phyloP scores from a whole-genome alignment of 2,113 vertebrate genomes.

The Microcebus lehilahytsara region DNA sequence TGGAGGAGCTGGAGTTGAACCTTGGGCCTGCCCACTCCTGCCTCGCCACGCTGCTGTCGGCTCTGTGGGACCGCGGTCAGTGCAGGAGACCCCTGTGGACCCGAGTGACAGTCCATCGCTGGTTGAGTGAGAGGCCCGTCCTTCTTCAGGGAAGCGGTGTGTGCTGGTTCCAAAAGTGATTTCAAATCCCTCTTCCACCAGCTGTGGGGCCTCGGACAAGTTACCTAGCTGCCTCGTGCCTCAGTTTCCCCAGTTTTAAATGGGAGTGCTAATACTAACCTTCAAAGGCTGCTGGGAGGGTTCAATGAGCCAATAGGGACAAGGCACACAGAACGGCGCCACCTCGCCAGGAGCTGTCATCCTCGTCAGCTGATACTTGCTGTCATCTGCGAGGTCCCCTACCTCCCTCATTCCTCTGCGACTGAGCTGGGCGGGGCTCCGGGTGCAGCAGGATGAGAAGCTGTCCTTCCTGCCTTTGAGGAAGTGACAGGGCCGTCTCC shows the following conservation, averaged over 20 bases:
- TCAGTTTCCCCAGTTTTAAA: background rate
- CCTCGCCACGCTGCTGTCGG: rapidly evolving
- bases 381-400: rapidly evolving
- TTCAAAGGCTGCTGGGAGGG: background rate
- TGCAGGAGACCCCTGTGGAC: rapidly evolving
- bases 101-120: rapidly evolving
- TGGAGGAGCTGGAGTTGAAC: background rate
- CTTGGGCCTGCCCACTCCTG: background rate
- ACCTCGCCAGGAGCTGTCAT: rapidly evolving
- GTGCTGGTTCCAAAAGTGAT: background rate
- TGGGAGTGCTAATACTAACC: background rate
- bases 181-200: background rate
- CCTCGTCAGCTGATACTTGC: background rate
- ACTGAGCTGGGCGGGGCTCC: background rate
- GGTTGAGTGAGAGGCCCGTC: background rate
- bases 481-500: background rate
- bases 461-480: background rate
- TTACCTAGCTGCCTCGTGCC: background rate
- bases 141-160: background rate
- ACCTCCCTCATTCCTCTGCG: background rate
- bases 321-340: background rate
- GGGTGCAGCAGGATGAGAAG: background rate
- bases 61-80: background rate
- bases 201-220: no score
- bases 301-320: background rate